Conservation (phyloP, 2,888 invertebrate species). For the Nowickia ferox region DNA sequence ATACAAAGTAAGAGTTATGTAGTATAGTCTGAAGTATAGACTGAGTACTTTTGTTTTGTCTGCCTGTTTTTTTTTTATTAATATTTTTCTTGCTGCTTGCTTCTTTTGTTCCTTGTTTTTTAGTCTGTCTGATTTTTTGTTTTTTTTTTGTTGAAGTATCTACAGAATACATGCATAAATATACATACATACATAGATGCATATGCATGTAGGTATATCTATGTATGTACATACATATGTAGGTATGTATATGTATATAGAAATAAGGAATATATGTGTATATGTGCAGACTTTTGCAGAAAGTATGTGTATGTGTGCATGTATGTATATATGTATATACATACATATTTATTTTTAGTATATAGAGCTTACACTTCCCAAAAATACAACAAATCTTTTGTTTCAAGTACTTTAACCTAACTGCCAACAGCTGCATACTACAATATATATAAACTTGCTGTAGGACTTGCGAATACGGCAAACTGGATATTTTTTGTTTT, state of each 20-base stretch:
- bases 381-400: conserved; percentile 72
- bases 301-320: conserved; percentile 18
- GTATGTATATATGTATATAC: conserved; percentile 23
- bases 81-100: conserved; percentile 52
- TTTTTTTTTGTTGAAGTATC: conserved; percentile 25
- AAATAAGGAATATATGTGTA: not conserved
- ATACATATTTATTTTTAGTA: conserved; percentile 48
- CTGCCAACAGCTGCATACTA: conserved; percentile 72
- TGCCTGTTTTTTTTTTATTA: conserved; percentile 54
- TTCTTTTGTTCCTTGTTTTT: conserved; percentile 42
- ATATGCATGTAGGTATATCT: conserved; percentile 15
- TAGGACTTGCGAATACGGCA: conserved; percentile 68
- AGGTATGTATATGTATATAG: not conserved
- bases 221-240: conserved; percentile 29
- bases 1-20: conserved; percentile 71
- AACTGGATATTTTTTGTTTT: conserved; percentile 61
- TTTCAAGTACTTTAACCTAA: conserved; percentile 73
- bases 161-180: not conserved
- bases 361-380: conserved; percentile 73
- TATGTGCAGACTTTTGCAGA: not conserved
- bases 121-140: conserved; percentile 51
- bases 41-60: conserved; percentile 68
- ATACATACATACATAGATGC: conserved; percentile 3
- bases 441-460: conserved; percentile 68
- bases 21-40: conserved; percentile 70